Percentiles rank a stretch among this genome's conserved stretches.
These are phyloP conservation scores for Lymantria monacha DNA, from an alignment of 2,888 invertebrate species.

Conservation along the genomic window DNA sequence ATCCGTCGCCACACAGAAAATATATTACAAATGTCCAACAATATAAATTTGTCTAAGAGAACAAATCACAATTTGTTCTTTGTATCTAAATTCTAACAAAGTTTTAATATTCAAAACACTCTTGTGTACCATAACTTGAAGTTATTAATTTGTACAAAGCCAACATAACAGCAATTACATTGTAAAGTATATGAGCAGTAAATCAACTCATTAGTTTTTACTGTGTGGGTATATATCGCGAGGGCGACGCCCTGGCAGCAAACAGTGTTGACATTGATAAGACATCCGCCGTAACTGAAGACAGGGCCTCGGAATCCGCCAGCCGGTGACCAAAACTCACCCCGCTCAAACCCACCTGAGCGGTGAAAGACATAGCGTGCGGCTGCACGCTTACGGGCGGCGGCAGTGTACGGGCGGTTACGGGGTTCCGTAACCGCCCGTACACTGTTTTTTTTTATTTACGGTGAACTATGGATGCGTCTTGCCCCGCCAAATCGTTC, in stretches of 20 bases:
- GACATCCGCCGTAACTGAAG: neutral
- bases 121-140: conserved; percentile 26
- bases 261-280: too few relatives aligned
- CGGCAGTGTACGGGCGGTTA: too few relatives aligned
- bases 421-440: too few relatives aligned
- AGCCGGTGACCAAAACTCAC: neutral
- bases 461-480: too few relatives aligned
- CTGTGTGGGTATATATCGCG: neutral
- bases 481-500: too few relatives aligned
- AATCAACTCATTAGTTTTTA: neutral
- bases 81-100: conserved; percentile 9
- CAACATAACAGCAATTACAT: conserved; percentile 8
- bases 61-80: conserved; percentile 21
- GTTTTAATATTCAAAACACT: conserved; percentile 29
- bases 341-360: neutral
- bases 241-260: too few relatives aligned
- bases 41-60: conserved; percentile 2
- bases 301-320: neutral
- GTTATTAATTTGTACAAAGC: conserved; percentile 32
- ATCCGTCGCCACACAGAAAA: too few relatives aligned
- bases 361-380: too few relatives aligned
- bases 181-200: conserved; percentile 5
- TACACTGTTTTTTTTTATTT: too few relatives aligned
- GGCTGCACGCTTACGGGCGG: too few relatives aligned
- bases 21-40: too few relatives aligned